These are phyloP conservation scores for Drosophila bunnanda DNA, from an alignment of 2,888 invertebrate genomes.

Conservation along the genomic window DNA sequence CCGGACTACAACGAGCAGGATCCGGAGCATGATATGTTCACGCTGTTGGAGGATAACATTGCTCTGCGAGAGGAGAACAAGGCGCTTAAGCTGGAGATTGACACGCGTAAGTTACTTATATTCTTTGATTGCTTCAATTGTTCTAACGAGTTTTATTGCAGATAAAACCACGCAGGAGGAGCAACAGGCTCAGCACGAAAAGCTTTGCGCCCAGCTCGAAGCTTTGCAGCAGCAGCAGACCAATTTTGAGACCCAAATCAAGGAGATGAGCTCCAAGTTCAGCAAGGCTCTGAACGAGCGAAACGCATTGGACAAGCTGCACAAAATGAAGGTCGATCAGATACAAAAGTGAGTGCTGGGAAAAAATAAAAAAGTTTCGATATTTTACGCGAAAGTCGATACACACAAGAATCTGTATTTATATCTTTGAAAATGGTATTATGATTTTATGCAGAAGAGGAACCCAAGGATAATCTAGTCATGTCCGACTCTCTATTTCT, in stretches of 20 bases:
- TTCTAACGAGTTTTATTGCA: constrained; percentile 28
- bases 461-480: too few relatives aligned
- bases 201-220: constrained; percentile 75
- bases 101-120: constrained; percentile 75
- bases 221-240: constrained; percentile 68
- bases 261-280: constrained; percentile 72
- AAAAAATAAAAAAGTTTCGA: not conserved
- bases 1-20: constrained; percentile 84
- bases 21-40: constrained; percentile 84
- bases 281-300: constrained; percentile 79
- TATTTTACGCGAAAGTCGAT: not conserved
- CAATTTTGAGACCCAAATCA: constrained; percentile 77
- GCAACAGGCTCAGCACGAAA: constrained; percentile 77
- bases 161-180: constrained; percentile 81
- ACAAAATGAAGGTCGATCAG: constrained; percentile 83
- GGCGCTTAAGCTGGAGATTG: constrained; percentile 81
- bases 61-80: constrained; percentile 84
- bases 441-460: too few relatives aligned
- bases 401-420: not conserved
- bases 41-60: constrained; percentile 84
- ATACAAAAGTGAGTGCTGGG: constrained; percentile 67
- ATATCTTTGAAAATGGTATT: not conserved
- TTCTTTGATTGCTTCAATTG: not conserved
- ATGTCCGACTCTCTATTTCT: too few relatives aligned
- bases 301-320: constrained; percentile 81